A percentile compares a stretch with the other conserved stretches of the same genome.
phyloP scores from a whole-genome alignment of 1,140 invertebrate genomes.

The Megalonaias nervosa region DNA sequence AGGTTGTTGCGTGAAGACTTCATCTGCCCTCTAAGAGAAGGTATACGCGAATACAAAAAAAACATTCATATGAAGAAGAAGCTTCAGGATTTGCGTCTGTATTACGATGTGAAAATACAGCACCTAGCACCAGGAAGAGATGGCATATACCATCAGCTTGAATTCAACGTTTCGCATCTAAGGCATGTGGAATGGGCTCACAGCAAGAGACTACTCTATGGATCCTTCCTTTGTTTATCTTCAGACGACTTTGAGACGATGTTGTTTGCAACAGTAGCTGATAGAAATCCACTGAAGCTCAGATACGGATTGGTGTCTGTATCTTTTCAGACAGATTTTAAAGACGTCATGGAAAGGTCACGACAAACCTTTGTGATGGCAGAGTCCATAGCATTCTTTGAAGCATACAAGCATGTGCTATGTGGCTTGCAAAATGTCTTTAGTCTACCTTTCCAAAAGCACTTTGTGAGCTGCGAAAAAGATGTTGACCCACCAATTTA shows the following conservation, averaged over 20 bases:
- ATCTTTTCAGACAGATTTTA: slow-evolving; percentile 61
- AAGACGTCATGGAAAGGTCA: neutral
- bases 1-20: too few species aligned
- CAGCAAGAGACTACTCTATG: slow-evolving; percentile 78
- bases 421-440: slow-evolving; percentile 58
- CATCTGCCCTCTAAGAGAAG: too few species aligned
- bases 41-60: too few species aligned
- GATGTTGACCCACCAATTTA: slow-evolving; percentile 50
- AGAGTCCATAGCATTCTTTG: slow-evolving; percentile 72
- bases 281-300: slow-evolving; percentile 70
- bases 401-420: slow-evolving; percentile 71
- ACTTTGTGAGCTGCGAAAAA: slow-evolving; percentile 52
- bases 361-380: slow-evolving; percentile 58
- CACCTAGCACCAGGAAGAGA: neutral
- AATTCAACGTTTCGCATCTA: slow-evolving; percentile 45
- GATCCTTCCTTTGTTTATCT: slow-evolving; percentile 80
- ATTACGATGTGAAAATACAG: slow-evolving; percentile 32
- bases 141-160: slow-evolving; percentile 33
- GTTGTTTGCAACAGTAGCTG: slow-evolving; percentile 78
- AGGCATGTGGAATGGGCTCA: slow-evolving; percentile 54
- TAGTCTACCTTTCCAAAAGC: slow-evolving; percentile 67
- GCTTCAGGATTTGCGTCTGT: slow-evolving; percentile 41
- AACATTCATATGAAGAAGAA: neutral
- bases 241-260: slow-evolving; percentile 78
- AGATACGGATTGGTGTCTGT: slow-evolving; percentile 15